phyloP scores from a whole-genome alignment of 2,797 vertebrate species.

The Spinus olivaceus region DNA sequence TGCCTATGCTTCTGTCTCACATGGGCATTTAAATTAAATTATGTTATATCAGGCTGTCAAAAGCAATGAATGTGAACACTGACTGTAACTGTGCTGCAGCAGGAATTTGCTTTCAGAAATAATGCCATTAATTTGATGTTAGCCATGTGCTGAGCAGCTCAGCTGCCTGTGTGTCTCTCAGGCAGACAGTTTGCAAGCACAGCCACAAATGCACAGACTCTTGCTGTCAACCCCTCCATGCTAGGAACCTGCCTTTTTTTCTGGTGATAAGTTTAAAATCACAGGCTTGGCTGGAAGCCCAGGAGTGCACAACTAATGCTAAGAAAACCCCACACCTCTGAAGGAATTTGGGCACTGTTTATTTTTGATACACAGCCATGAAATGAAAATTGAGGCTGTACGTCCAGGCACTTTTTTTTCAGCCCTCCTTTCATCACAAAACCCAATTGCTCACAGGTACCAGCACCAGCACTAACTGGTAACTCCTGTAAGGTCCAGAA shows the following conservation, averaged over 20 bases:
- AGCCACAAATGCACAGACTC: neutral
- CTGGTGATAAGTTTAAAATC: neutral
- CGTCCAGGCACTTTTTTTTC: neutral
- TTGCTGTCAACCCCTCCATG: neutral
- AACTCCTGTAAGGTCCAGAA: neutral
- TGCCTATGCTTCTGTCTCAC: neutral
- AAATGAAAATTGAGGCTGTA: neutral
- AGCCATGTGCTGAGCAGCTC: neutral
- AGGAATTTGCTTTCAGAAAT: conserved; percentile 21
- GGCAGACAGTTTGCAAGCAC: neutral
- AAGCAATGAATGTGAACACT: conserved; percentile 28
- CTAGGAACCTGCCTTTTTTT: neutral
- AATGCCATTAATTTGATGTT: conserved; percentile 15
- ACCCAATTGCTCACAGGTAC: neutral
- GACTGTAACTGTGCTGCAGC: neutral
- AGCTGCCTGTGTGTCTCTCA: neutral
- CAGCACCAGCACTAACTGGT: neutral
- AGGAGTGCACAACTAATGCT: neutral
- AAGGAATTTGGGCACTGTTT: neutral
- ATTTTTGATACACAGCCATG: neutral
- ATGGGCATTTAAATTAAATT: conserved; percentile 30
- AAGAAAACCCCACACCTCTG: neutral
- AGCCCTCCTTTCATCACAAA: neutral
- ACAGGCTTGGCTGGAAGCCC: neutral
- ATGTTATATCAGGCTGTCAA: conserved; percentile 18